Conservation (phyloP, 2,113 vertebrate species). For the Camelus bactrianus region DNA sequence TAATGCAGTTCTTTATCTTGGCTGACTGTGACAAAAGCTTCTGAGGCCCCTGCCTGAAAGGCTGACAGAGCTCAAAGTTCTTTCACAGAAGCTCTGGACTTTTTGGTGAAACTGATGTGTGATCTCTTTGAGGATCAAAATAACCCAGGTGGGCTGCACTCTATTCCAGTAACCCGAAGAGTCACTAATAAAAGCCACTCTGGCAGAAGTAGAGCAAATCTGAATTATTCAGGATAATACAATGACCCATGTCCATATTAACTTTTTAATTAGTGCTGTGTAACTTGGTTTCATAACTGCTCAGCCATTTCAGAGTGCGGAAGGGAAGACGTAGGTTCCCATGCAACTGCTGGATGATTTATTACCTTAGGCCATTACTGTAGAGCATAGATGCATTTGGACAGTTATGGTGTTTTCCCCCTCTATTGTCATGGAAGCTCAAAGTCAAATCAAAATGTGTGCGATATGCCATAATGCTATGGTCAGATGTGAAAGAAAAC, state of each 20-base stretch:
- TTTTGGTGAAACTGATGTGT: not conserved
- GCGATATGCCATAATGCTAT: too few species aligned
- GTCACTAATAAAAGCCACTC: not conserved
- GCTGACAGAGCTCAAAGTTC: not conserved
- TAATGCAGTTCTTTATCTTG: not conserved
- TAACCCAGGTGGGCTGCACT: not conserved
- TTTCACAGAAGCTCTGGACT: not conserved
- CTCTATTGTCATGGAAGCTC: not conserved
- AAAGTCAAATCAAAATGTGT: not conserved
- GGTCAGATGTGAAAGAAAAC: not conserved
- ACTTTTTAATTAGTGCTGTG: not conserved
- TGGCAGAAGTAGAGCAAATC: not conserved
- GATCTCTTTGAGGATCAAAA: not conserved
- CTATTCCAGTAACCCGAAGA: not conserved
- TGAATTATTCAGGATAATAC: not conserved
- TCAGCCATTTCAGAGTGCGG: not conserved
- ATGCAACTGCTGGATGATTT: not conserved
- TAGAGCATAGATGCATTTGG: not conserved
- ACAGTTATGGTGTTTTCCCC: not conserved
- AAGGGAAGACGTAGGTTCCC: not conserved
- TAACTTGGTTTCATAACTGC: not conserved
- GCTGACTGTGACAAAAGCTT: not conserved
- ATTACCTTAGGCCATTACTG: not conserved
- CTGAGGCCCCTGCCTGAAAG: not conserved
- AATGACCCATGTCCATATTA: not conserved